Conservation (phyloP, 2,888 invertebrate genomes). For the Euclidia mi region DNA sequence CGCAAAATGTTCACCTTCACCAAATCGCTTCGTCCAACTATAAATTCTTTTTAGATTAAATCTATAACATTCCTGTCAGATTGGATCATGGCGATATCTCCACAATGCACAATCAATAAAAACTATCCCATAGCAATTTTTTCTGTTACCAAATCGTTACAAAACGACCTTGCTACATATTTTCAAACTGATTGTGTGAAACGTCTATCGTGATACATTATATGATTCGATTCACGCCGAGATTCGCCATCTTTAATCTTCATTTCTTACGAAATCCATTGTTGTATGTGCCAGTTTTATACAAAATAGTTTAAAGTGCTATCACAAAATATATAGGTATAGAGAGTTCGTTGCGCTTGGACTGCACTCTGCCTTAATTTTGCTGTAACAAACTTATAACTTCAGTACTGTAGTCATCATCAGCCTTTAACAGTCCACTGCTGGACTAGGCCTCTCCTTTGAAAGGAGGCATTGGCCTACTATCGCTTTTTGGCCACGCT, state of each 20-base stretch:
- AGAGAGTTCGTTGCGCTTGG: no score
- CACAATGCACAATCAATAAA: conserved; percentile 18
- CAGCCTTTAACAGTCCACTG: no score
- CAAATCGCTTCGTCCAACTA: not conserved
- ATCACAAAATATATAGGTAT: no score
- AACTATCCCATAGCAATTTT: conserved; percentile 3
- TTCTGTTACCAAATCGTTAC: conserved; percentile 18
- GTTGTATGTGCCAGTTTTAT: conserved; percentile 50
- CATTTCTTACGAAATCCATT: conserved; percentile 58
- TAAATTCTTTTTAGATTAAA: not conserved
- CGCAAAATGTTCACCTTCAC: no score
- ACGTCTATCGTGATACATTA: conserved; percentile 41
- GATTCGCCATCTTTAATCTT: conserved; percentile 43
- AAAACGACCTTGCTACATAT: conserved; percentile 46
- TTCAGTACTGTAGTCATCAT: no score
- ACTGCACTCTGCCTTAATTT: no score
- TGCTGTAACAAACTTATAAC: no score
- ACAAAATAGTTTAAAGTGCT: conserved; percentile 10
- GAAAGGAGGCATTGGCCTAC: no score
- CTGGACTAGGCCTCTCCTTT: no score
- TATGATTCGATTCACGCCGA: conserved; percentile 37
- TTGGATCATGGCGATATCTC: not conserved
- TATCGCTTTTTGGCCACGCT: no score
- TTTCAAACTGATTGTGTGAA: conserved; percentile 51
- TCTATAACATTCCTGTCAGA: not conserved